phyloP scores from a whole-genome alignment of 2,113 vertebrate genomes.

The Empidonax alnorum region DNA sequence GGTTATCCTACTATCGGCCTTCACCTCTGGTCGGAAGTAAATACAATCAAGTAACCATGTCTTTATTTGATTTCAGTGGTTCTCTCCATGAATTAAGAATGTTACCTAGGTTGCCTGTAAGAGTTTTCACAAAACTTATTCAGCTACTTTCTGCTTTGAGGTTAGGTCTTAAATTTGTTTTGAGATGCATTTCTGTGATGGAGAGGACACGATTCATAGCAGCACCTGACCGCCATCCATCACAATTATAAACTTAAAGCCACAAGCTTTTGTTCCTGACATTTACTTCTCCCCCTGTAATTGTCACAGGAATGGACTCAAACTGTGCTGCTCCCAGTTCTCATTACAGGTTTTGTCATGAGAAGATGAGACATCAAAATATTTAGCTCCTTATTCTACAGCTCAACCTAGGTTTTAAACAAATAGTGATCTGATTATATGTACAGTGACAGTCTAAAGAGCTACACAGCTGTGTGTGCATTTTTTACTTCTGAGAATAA shows the following conservation, averaged over 20 bases:
- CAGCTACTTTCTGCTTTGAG: neutral
- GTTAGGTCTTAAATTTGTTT: neutral
- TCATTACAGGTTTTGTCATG: neutral
- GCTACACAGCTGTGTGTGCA: neutral
- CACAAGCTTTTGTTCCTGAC: neutral
- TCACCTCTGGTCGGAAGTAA: slow-evolving; percentile 29
- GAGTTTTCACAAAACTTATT: neutral
- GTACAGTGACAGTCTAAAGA: neutral
- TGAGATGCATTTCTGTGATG: neutral
- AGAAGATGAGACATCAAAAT: neutral
- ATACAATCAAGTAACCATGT: neutral
- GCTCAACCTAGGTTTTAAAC: neutral
- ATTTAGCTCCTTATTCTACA: neutral
- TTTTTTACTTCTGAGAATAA: neutral
- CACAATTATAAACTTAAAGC: neutral
- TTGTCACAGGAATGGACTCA: neutral
- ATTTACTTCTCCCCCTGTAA: neutral
- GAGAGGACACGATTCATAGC: neutral
- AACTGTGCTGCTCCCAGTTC: neutral
- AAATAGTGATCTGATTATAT: neutral
- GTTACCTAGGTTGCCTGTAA: neutral
- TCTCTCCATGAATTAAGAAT: neutral
- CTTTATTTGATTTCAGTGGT: neutral
- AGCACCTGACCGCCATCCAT: neutral
- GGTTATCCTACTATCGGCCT: slow-evolving; percentile 23